Evolutionary conservation across 23 tunicate genomes (phyloP).

Genomic region (Oikopleura dioica): DNA sequence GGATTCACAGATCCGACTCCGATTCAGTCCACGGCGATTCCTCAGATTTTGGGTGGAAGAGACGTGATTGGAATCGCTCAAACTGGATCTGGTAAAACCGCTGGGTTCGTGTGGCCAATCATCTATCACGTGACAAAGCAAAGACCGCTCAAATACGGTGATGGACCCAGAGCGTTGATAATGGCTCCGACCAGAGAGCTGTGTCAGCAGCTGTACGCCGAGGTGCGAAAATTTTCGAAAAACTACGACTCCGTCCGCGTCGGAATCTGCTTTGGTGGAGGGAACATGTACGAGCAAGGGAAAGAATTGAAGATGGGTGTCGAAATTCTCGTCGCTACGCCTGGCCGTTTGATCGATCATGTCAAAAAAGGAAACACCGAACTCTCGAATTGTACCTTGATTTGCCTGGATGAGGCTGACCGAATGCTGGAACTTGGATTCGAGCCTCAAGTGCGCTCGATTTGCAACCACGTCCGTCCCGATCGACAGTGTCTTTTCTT

Average conservation of each 20-base stretch:
- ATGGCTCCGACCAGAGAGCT: conserved; percentile 79
- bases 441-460: conserved; percentile 89
- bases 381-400: conserved; percentile 34
- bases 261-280: conserved; percentile 72
- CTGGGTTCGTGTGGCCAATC: conserved; percentile 87
- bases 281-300: conserved; percentile 89
- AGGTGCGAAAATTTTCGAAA: conserved; percentile 56
- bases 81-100: conserved; percentile 94
- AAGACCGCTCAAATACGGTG: conserved; percentile 30
- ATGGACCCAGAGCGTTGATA: conserved; percentile 55
- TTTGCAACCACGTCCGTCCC: conserved; percentile 67
- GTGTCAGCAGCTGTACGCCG: conserved; percentile 75
- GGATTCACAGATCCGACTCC: conserved; percentile 65
- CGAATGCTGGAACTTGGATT: conserved; percentile 96
- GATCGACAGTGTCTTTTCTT: conserved; percentile 75
- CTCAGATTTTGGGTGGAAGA: conserved; percentile 53
- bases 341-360: conserved; percentile 87
- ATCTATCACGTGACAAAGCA: conserved; percentile 56
- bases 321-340: conserved; percentile 77
- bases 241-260: conserved; percentile 24
- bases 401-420: conserved; percentile 88
- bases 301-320: conserved; percentile 42
- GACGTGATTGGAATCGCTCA: conserved; percentile 93
- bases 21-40: conserved; percentile 75
- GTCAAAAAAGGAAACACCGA: conserved; percentile 75